Conservation (phyloP, 2,888 invertebrate species). For the Drosophila limbata region DNA sequence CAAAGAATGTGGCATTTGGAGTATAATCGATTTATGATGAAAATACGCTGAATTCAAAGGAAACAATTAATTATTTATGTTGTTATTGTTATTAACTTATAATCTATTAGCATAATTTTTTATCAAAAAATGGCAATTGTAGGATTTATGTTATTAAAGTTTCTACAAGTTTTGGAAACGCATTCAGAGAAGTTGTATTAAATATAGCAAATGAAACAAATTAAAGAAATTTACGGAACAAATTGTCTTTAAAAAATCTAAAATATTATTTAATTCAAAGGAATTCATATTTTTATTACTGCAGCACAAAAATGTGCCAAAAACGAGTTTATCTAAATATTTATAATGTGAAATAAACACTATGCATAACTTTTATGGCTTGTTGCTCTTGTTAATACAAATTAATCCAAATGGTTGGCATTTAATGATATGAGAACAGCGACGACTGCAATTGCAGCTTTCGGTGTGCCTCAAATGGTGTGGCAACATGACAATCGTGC, state of each 20-base stretch:
- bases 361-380: constrained; percentile 10
- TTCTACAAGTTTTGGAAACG: too few species aligned
- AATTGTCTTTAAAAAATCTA: not conserved
- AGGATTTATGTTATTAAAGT: not conserved
- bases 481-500: constrained; percentile 52
- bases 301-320: not conserved
- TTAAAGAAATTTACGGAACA: too few species aligned
- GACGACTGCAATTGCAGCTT: constrained; percentile 47
- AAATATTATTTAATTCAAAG: not conserved
- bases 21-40: not conserved
- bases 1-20: not conserved
- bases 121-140: not conserved
- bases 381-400: constrained; percentile 39
- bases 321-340: not conserved
- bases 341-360: not conserved
- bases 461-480: constrained; percentile 59
- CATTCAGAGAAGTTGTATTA: too few species aligned
- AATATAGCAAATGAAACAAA: too few species aligned
- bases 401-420: constrained; percentile 35
- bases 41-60: constrained; percentile 1
- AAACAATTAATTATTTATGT: not conserved
- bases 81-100: not conserved
- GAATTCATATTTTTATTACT: not conserved
- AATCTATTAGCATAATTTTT: not conserved
- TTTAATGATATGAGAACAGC: constrained; percentile 51